A percentile compares a stretch with the other conserved stretches of the same genome.
Evolutionary conservation across 1,140 invertebrate genomes (phyloP).

Genomic region (Hypsibius dujardini): DNA sequence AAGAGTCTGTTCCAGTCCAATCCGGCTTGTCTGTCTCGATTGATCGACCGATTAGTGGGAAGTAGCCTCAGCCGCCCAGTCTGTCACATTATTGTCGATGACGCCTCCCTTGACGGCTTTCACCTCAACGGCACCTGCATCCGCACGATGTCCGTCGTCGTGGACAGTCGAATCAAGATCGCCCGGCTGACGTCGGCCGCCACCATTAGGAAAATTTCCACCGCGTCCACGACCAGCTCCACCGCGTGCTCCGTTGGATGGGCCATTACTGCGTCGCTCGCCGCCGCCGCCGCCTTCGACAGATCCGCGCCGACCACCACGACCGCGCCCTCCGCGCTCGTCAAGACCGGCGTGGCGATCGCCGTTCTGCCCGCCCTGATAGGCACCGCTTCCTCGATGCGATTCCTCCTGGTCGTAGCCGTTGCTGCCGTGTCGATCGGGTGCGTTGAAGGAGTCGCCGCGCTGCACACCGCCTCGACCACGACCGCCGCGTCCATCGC

Average conservation of each 20-base stretch:
- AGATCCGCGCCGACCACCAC: constrained; percentile 29
- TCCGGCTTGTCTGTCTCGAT: no score
- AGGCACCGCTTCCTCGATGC: background rate
- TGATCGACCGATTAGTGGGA: no score
- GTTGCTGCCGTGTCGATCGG: constrained; percentile 26
- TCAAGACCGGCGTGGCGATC: constrained; percentile 20
- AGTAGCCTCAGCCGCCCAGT: no score
- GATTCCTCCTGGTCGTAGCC: constrained; percentile 25
- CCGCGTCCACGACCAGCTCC: background rate
- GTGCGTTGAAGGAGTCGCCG: background rate
- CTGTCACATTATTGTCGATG: no score
- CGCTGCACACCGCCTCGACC: background rate
- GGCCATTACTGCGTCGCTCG: constrained; percentile 25
- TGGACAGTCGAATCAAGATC: no score
- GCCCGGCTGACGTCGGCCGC: no score
- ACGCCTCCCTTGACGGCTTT: no score
- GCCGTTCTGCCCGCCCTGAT: background rate
- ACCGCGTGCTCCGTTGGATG: constrained; percentile 21
- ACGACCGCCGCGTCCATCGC: background rate
- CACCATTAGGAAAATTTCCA: background rate
- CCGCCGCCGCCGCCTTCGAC: constrained; percentile 25
- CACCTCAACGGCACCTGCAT: no score
- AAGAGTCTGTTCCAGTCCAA: no score
- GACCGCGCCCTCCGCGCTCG: constrained; percentile 24
- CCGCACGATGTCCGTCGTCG: no score